Base-by-base conservation (phyloP, 1,140 invertebrate species). In the Caenorhabditis remanei region DNA sequence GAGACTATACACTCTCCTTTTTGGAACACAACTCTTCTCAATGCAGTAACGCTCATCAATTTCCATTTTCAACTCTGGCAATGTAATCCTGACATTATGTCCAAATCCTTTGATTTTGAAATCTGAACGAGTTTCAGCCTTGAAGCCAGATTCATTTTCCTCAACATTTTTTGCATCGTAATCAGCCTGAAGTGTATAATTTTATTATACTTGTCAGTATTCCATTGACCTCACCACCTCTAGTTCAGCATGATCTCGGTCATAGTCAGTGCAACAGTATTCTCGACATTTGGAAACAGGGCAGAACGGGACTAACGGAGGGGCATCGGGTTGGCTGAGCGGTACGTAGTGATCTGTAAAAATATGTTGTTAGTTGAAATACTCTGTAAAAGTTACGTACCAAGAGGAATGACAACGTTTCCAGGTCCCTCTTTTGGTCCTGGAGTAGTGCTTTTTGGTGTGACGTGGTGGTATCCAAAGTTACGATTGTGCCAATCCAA, bases 401-500 rank as follows among this genome's bases (percentile, higher is more conserved):
- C 71, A 0, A 79, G 40, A 43, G 71, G 71, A 13, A 79, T 79
- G n/a, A 79, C 71, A 21, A 63, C 53, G 16, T 58, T 84, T 84
- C 82, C 56, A 21, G 53, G 53, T 58, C 53, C 82, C 43, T 56
- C 56, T 16, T 79, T 79, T 6, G 46, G 16, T 50, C 19, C 46
- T 11, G 71, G 40, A 13, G 71, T 87, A 16, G 61, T 63, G 11
- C 19, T 21, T 19, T 46, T 56, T 83, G 58, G 24, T 16, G 43
- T 65, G 48, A 87, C 24, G 71, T 87, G 71, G 83, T 58, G 86
- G 63, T 86, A 84, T 53, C 89, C 89, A 84, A 89, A 92, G 46
- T 89, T 92, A 21, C 91, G 88, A 32, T 93, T 91, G 87, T 93
- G 92, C 91, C 92, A 92, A 82, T 92, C 91, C 14, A 92, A 32